Base-by-base conservation (phyloP, 2,888 invertebrate genomes). In the Mythimna lalbum region DNA sequence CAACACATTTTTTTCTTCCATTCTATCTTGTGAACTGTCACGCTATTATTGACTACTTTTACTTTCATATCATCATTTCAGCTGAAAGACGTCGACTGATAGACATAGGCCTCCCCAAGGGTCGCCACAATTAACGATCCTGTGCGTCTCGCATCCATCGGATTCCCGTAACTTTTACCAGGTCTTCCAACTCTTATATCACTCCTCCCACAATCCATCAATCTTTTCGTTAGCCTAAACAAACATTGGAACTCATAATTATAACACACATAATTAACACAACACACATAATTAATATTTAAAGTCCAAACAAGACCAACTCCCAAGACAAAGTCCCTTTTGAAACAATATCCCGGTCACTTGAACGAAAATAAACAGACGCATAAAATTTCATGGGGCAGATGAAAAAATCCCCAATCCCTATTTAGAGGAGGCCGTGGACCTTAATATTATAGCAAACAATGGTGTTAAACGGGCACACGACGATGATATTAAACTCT, bases 361-460 rank as follows among this genome's bases (percentile, higher is more conserved):
- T 76, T 52, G 67, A 69, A 63, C 55, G 64, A 62, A 76, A 69
- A 76, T 67, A 81, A 81, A 81, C 77, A 81, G 59, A 56, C 31
- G 72, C 53, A 73, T 83, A 81, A 80, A 81, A 81, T 83, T 80
- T 81, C 69, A 80, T 83, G 70, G 77, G 59, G 52, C 60, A 53
- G 63, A 71, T 65, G 66, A 77, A 80, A 83, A 72, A 83, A 80
- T 61, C 56, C 81, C 52, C 81, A 73, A 63, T 73, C 68, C 73
- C 66, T 63, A 66, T 73, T 81, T 64, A 55, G 47, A 68, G 49
- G 69, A 80, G 77, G 59, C 68, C 82, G 82, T 60, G 61, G 67
- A 80, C 82, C 80, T 80, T 80, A 82, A 82, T 82, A 82, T 75
- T 65, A 80, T 73, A 57, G 74, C 67, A 74, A 69, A 82, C 82